Percentiles rank a stretch among this genome's conserved stretches.
phyloP scores from a whole-genome alignment of 2,888 invertebrate genomes.

The Thereva nobilitata region DNA sequence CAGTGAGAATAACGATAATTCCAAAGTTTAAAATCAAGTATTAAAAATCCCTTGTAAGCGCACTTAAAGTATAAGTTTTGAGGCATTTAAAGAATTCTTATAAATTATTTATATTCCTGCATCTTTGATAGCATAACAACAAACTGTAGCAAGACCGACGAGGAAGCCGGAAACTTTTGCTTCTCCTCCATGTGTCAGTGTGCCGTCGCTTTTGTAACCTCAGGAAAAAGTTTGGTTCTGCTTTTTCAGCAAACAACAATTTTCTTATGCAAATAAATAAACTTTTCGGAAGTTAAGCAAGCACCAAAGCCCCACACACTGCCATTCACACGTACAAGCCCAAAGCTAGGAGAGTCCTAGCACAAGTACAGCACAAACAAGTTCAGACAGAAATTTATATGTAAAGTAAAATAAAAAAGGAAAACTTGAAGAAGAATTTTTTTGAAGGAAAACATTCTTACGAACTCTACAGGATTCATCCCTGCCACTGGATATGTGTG shows the following conservation, averaged over 20 bases:
- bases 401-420: conserved; percentile 19
- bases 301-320: conserved; percentile 2
- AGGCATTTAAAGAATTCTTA: conserved; percentile 8
- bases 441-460: conserved; percentile 20
- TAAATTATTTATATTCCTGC: background rate
- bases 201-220: conserved; percentile 24
- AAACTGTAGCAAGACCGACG: background rate
- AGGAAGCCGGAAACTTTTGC: conserved; percentile 12
- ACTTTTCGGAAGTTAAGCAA: conserved; percentile 29
- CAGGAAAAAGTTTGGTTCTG: conserved; percentile 32
- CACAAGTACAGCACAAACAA: conserved; percentile 13
- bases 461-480: conserved; percentile 22
- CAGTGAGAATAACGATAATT: no score
- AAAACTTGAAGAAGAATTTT: conserved; percentile 14
- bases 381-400: conserved; percentile 26
- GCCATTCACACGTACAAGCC: conserved; percentile 2
- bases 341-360: conserved; percentile 11
- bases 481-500: conserved; percentile 15
- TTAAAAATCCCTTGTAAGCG: no score
- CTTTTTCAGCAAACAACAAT: conserved; percentile 36
- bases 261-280: conserved; percentile 36
- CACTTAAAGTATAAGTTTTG: background rate
- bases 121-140: background rate
- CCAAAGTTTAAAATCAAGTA: no score
- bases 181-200: conserved; percentile 16